Percentiles rank a stretch among this genome's conserved stretches.
Conservation (phyloP, 2,888 invertebrate genomes). For the Diarsia brunnea region DNA sequence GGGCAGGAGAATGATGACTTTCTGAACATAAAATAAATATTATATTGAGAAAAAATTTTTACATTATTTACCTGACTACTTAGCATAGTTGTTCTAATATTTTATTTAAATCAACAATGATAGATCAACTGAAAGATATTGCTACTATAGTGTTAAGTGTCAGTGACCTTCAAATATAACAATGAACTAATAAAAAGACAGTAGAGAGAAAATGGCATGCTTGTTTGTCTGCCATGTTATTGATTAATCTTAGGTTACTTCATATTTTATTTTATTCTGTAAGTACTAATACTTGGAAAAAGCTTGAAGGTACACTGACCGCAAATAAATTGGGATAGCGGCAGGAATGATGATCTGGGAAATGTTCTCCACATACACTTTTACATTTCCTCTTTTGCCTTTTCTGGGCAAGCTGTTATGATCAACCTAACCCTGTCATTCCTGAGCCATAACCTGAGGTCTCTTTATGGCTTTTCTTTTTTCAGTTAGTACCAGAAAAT, state of each 20-base stretch:
- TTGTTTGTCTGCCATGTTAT: neutral
- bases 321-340: too few relatives aligned
- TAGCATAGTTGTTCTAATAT: conserved; percentile 11
- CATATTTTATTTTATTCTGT: neutral
- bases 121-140: conserved; percentile 5
- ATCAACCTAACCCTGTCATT: neutral
- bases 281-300: neutral
- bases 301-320: too few relatives aligned
- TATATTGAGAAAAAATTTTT: neutral
- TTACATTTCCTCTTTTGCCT: neutral
- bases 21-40: too few relatives aligned
- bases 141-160: neutral
- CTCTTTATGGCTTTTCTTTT: conserved; percentile 26
- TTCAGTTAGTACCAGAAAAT: conserved; percentile 91
- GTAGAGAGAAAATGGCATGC: neutral
- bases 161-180: neutral
- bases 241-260: neutral
- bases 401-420: neutral
- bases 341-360: neutral
- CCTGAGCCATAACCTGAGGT: neutral
- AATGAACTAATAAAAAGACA: neutral
- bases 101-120: conserved; percentile 16
- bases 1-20: too few relatives aligned
- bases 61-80: conserved; percentile 9
- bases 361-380: neutral